Base-by-base conservation (phyloP, 2,888 invertebrate genomes). In the Leptura quadrifasciata region DNA sequence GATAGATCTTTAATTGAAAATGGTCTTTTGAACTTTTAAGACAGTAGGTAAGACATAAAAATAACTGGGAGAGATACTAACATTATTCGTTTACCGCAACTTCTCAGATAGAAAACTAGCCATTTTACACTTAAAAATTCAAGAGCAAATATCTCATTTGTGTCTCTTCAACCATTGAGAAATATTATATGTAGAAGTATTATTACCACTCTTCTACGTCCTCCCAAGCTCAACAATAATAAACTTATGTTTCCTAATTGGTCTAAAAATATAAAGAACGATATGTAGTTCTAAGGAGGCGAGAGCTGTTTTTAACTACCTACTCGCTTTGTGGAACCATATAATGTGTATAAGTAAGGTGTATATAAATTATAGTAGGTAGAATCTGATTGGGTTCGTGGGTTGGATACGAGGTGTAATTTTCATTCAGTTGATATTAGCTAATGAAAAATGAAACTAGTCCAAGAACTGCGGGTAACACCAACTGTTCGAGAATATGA, bases 251-350 rank as follows among this genome's bases (percentile, higher is more conserved):
- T 72, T 47, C 21, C 57, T 57, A 18, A 57, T 18, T 57, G 57
- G 57, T 57, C 57, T 57, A 57, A 57, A 57, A 57, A 57, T 57
- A 57, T 57, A 18, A 57, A 57, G 21, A 57, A 20, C 57, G 21
- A 57, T 57, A 57, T 57, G 57, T 57, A 75, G 76, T 75, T 80
- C 76, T 72, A 68, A 78, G 76, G 76, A 80, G 80, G 80, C 78
- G 80, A 80, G 74, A 79, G 75, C 75, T 76, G 76, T 78, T 80
- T 75, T 76, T 69, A 76, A 74, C 78, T 78, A 65, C 80, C 80
- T 72, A 80, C 80, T 76, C 77, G 72, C 73, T 76, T 74, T 70
- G 70, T 73, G 75, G 75, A 75, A 69, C 76, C 76, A 79, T 47
- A 35, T 72, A 74, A 68, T 60, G 47, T 63, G 39, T 63, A 72